Evolutionary conservation across 2,797 vertebrate genomes (phyloP), one percentile per base, ranked within the genome.

Genomic region (Podarcis siculus): DNA sequence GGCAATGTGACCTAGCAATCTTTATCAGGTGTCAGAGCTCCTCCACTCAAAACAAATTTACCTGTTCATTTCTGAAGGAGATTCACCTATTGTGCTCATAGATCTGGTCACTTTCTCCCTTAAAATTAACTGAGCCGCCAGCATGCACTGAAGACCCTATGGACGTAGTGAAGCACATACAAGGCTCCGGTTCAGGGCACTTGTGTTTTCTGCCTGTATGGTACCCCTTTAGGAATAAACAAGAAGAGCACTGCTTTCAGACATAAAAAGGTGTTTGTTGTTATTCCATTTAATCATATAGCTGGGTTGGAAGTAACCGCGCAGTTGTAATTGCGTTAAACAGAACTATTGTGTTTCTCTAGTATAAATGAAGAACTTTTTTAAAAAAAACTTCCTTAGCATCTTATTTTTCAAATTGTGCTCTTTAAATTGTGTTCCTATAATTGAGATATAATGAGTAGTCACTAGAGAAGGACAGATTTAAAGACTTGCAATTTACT

Each of bases 301-400:
- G 93, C 83, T 49, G 17, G 89, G 2, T 76, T 87, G 75, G 49
- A 61, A 92, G 82, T 84, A 89, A 89, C 39, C 75, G 64, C 82
- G 5, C 78, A 78, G 27, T 90, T 55, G 72, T 32, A 89, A 79
- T n/a, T 0, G 35, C 7, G 76, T 86, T 85, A 94, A 87, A 73
- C 86, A 79, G 78, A 87, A 79, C 23, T 4, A 2, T 15, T 0
- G 1, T 0, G 7, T 3, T 30, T 80, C 55, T 81, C 45, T 83
- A 71, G 10, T 32, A 0, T 45, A 21, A 19, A 79, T 39, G 67
- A 5, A 55, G 61, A 35, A 25, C 3, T 42, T 49, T 42, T 49
- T 77, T 30, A 1, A 13, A 12, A 66, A 66, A 42, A 4, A 69
- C 8, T 13, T 66, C 25, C 30, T 0, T 23, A 61, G 25, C 1